phyloP scores from a whole-genome alignment of 2,797 vertebrate species.

The Fundulus diaphanus region DNA sequence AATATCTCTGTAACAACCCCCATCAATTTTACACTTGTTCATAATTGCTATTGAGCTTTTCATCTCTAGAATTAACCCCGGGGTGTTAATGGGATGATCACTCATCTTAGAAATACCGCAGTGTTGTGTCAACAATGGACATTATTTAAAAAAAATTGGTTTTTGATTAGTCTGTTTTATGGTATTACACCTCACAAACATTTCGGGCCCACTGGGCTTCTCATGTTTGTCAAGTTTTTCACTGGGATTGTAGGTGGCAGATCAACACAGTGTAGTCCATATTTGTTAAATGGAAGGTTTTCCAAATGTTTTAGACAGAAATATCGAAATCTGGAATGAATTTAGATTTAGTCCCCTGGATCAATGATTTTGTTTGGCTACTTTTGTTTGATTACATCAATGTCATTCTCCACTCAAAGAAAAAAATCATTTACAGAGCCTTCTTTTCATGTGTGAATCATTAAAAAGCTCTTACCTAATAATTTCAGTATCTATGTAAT shows the following conservation, averaged over 20 bases:
- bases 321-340: not conserved
- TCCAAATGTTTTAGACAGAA: not conserved
- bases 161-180: not conserved
- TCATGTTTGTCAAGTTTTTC: not conserved
- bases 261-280: not conserved
- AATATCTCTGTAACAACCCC: conserved; percentile 23
- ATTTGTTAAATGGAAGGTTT: not conserved
- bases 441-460: not conserved
- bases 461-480: not conserved
- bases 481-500: not conserved
- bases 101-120: not conserved
- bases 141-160: not conserved
- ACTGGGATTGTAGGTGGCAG: not conserved
- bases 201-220: not conserved
- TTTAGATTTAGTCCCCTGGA: not conserved
- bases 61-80: conserved; percentile 4
- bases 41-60: conserved; percentile 19
- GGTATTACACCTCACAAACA: not conserved
- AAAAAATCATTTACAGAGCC: not conserved
- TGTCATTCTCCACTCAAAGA: not conserved
- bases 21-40: conserved; percentile 33
- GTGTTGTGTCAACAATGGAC: not conserved
- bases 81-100: not conserved
- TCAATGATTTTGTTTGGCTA: not conserved
- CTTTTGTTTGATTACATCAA: not conserved